Conservation (phyloP, 2,797 vertebrate species). For the Botia kubotai region DNA sequence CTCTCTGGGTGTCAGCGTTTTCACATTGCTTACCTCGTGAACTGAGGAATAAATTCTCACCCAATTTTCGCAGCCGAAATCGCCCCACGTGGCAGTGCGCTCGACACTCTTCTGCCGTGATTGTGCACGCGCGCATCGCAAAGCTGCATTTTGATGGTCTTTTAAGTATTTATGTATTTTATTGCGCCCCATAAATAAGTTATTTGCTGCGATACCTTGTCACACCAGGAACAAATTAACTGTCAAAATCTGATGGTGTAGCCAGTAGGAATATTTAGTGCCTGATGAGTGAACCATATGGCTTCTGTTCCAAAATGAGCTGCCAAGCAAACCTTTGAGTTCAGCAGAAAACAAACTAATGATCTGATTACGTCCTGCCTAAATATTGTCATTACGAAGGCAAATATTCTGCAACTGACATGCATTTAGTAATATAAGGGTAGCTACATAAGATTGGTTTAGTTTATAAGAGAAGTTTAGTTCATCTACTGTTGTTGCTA, state of each 20-base stretch:
- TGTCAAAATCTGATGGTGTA: slow-evolving; percentile 12
- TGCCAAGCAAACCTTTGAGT: background rate
- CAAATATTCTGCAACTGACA: background rate
- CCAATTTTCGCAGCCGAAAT: slow-evolving; percentile 70
- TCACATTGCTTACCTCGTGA: slow-evolving; percentile 66
- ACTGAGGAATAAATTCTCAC: slow-evolving; percentile 70
- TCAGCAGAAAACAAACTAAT: slow-evolving; percentile 6
- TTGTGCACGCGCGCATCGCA: background rate
- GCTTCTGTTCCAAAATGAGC: background rate
- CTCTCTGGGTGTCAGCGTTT: slow-evolving; percentile 74
- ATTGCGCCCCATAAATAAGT: slow-evolving; percentile 26
- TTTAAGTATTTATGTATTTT: slow-evolving; percentile 10
- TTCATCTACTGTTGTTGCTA: no score
- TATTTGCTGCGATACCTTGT: slow-evolving; percentile 31
- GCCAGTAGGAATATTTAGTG: slow-evolving; percentile 32
- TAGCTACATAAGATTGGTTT: no score
- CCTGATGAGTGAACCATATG: slow-evolving; percentile 11
- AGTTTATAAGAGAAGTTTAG: no score
- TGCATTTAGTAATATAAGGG: background rate
- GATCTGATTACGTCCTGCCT: background rate
- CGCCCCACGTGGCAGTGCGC: slow-evolving; percentile 41
- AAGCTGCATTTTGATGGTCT: background rate
- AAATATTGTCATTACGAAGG: background rate
- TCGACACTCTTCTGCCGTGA: slow-evolving; percentile 6
- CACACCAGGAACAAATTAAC: slow-evolving; percentile 26